These are phyloP conservation scores for Bellardia bayeri DNA, from an alignment of 2,888 invertebrate genomes.

Conservation along the genomic window DNA sequence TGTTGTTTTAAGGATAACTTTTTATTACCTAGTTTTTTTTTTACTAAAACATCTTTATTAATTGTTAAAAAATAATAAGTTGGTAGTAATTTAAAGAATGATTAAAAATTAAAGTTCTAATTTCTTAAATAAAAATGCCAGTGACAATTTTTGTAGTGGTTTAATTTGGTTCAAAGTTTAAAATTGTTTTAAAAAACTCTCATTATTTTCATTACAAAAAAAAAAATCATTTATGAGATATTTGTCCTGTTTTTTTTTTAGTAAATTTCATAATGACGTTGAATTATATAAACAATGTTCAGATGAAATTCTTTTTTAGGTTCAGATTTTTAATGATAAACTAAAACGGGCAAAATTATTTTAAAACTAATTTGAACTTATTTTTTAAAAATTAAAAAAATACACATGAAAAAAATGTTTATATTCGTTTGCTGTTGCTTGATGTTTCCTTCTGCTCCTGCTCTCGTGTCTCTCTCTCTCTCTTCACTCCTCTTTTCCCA, in stretches of 20 bases:
- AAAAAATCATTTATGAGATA: not conserved
- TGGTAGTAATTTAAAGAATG: too few relatives aligned
- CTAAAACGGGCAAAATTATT: slow-evolving; percentile 2
- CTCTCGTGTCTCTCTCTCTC: too few relatives aligned
- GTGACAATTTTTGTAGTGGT: too few relatives aligned
- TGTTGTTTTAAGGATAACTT: too few relatives aligned
- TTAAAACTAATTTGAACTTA: slow-evolving; percentile 66
- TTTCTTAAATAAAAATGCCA: too few relatives aligned
- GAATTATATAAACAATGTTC: not conserved
- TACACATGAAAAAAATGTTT: slow-evolving; percentile 13
- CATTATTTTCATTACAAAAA: not conserved
- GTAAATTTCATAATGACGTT: too few relatives aligned
- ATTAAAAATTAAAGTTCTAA: too few relatives aligned
- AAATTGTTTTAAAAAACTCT: not conserved
- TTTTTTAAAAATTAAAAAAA: slow-evolving; percentile 25
- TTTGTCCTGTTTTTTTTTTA: not conserved
- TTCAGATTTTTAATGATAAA: not conserved
- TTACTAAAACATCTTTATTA: too few relatives aligned
- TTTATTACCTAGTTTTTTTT: too few relatives aligned
- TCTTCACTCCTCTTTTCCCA: not conserved
- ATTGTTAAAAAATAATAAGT: too few relatives aligned
- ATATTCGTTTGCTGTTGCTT: slow-evolving; percentile 26
- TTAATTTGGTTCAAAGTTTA: too few relatives aligned
- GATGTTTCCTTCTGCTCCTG: not conserved
- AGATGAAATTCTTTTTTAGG: not conserved